Conservation (phyloP, 2,888 invertebrate genomes). For the Yponomeuta evonymella region DNA sequence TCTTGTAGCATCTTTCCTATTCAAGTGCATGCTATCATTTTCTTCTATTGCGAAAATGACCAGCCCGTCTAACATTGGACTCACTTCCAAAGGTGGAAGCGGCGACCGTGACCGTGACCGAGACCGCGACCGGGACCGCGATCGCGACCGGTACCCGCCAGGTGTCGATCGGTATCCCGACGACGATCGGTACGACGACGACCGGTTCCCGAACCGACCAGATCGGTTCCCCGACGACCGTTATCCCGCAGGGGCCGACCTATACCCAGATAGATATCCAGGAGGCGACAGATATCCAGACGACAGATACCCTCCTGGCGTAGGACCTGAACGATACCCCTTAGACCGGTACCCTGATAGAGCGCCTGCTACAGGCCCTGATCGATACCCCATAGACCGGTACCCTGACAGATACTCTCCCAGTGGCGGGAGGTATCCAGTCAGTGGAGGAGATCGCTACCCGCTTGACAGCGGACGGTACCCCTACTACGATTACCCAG, state of each 20-base stretch:
- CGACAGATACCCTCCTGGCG: conserved; percentile 45
- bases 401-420: conserved; percentile 54
- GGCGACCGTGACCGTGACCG: conserved; percentile 38
- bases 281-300: conserved; percentile 40
- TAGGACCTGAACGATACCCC: conserved; percentile 52
- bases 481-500: conserved; percentile 42
- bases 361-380: conserved; percentile 44
- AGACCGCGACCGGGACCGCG: conserved; percentile 39
- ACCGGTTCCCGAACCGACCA: conserved; percentile 67
- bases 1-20: not conserved
- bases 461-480: conserved; percentile 57
- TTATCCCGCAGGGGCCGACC: conserved; percentile 71
- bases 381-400: conserved; percentile 64
- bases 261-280: conserved; percentile 69
- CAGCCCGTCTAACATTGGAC: not conserved
- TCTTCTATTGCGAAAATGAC: not conserved
- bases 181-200: conserved; percentile 59
- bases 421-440: conserved; percentile 46
- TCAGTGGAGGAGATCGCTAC: conserved; percentile 48
- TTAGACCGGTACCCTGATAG: conserved; percentile 49
- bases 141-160: conserved; percentile 39
- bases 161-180: conserved; percentile 45
- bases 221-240: conserved; percentile 67
- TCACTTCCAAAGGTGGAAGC: conserved; percentile 59
- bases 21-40: not conserved